Evolutionary conservation across 2,797 vertebrate species (phyloP).

Genomic region (Fratercula arctica): DNA sequence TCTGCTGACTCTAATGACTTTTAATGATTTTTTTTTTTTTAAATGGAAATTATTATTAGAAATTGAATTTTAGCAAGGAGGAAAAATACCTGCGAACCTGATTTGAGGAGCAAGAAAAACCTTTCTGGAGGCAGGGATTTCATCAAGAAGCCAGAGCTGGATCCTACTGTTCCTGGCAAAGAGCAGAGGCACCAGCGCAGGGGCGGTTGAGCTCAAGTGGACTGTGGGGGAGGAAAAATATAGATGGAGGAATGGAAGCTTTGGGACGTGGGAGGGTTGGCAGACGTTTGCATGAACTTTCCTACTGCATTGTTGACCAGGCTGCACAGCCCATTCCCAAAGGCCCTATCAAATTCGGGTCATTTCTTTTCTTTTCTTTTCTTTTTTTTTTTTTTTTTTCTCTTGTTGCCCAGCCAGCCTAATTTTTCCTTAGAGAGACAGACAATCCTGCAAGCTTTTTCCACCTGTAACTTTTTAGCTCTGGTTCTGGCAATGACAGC

Average conservation of each 20-base stretch:
- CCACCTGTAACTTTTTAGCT: neutral
- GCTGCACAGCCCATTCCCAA: neutral
- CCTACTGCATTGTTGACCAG: neutral
- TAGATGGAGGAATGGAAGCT: neutral
- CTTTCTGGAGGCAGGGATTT: neutral
- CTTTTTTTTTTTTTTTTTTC: neutral
- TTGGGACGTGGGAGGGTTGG: slow-evolving; percentile 24
- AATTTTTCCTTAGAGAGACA: neutral
- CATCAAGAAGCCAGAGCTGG: neutral
- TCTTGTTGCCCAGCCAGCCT: neutral
- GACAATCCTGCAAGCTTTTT: neutral
- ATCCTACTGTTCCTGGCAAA: neutral
- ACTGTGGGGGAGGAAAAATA: slow-evolving; percentile 26
- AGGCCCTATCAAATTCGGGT: neutral
- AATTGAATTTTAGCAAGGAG: neutral
- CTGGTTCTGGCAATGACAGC: neutral
- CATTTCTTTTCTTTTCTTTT: neutral
- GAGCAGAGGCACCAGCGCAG: neutral
- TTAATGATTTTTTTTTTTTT: neutral
- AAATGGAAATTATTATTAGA: neutral
- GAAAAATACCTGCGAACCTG: neutral
- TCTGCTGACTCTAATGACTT: neutral
- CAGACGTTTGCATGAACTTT: neutral
- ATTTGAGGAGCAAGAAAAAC: neutral
- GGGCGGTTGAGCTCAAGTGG: neutral